These are phyloP conservation scores for Rhopalosiphum nymphaeae DNA, from an alignment of 2,888 invertebrate genomes.

Conservation along the genomic window DNA sequence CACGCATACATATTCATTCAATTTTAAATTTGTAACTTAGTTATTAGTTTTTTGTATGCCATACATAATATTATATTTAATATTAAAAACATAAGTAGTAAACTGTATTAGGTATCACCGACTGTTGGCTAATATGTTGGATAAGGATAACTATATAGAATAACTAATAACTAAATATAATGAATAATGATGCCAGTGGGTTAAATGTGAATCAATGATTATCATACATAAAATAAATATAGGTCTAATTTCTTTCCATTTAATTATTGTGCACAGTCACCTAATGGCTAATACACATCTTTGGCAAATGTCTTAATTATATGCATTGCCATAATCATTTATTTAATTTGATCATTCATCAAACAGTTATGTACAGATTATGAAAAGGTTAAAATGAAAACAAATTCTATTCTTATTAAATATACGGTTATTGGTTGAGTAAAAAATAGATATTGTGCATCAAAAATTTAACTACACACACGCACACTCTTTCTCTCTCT, in stretches of 20 bases:
- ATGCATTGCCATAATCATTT: neutral
- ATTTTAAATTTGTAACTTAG: neutral
- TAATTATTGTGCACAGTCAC: neutral
- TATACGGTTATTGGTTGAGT: neutral
- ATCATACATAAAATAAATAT: slow-evolving; percentile 26
- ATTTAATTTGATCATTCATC: slow-evolving; percentile 10
- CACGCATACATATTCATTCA: neutral
- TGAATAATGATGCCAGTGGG: slow-evolving; percentile 25
- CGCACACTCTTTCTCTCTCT: neutral
- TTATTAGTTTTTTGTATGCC: neutral
- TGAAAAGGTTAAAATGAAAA: slow-evolving; percentile 11
- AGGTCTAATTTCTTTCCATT: neutral
- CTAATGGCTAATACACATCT: neutral
- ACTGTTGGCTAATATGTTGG: neutral
- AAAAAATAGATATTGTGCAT: neutral
- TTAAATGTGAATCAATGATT: slow-evolving; percentile 35
- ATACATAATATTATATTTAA: neutral
- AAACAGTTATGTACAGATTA: neutral
- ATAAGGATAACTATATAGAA: neutral
- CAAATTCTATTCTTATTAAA: neutral
- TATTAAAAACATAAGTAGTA: neutral
- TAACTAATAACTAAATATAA: neutral
- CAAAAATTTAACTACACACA: neutral
- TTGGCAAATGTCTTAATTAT: neutral
- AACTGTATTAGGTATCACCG: neutral